Conservation (phyloP, 2,797 vertebrate genomes). For the Lophura swinhoii region DNA sequence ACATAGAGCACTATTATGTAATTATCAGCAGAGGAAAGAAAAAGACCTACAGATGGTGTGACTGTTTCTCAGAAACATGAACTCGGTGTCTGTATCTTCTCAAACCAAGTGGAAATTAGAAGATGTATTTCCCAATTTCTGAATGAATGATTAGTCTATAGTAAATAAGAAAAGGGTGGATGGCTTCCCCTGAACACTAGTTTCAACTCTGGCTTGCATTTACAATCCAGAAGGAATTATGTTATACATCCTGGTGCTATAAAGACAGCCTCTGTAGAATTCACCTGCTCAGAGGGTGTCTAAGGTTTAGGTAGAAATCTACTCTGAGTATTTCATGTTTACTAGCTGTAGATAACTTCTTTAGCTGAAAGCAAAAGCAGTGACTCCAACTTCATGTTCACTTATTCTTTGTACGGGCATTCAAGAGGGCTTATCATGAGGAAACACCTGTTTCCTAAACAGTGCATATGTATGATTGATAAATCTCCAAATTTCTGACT, state of each 20-base stretch:
- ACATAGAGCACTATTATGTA: not conserved
- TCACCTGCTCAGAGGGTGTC: not conserved
- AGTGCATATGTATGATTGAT: not conserved
- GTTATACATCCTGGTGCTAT: rapidly evolving
- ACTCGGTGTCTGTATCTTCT: not conserved
- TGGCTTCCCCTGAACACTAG: not conserved
- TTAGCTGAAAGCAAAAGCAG: not conserved
- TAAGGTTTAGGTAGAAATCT: not conserved
- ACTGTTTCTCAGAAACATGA: not conserved
- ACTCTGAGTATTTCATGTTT: not conserved
- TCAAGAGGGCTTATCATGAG: not conserved
- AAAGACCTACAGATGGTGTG: rapidly evolving
- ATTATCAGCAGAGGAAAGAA: not conserved
- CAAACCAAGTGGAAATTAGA: not conserved
- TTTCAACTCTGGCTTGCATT: not conserved
- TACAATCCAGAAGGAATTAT: not conserved
- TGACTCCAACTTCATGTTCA: not conserved
- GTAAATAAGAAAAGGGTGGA: not conserved
- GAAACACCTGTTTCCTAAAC: not conserved
- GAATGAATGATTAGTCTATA: not conserved
- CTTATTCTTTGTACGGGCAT: not conserved
- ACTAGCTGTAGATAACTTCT: not conserved
- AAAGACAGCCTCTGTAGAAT: not conserved
- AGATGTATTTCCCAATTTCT: not conserved
- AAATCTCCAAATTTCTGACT: not conserved